phyloP scores from a whole-genome alignment of 2,888 invertebrate genomes.

The Acrobasis suavella region DNA sequence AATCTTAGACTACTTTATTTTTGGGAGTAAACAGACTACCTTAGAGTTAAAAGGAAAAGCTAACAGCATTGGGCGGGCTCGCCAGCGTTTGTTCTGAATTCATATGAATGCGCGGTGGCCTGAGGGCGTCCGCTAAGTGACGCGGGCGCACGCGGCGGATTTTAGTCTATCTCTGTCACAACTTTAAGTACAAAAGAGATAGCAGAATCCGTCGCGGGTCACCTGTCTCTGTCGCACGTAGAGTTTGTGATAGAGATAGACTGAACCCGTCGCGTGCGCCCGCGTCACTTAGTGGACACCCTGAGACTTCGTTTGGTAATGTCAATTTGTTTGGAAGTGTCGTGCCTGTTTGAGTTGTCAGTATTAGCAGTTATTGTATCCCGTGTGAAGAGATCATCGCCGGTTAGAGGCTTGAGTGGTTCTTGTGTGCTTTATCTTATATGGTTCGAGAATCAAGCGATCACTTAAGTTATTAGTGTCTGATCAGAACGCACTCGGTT shows the following conservation, averaged over 20 bases:
- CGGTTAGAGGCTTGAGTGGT: constrained; percentile 8
- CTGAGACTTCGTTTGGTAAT: constrained; percentile 4
- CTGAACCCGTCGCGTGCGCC: too few relatives aligned
- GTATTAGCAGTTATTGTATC: constrained; percentile 13
- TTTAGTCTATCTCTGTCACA: too few relatives aligned
- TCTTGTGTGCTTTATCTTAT: constrained; percentile 11
- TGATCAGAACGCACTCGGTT: neutral
- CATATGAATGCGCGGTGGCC: neutral
- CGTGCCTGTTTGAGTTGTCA: constrained; percentile 4
- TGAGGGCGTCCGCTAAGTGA: too few relatives aligned
- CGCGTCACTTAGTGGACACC: too few relatives aligned
- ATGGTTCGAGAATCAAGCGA: constrained; percentile 6
- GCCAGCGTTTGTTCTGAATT: neutral
- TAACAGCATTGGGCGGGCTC: constrained; percentile 42
- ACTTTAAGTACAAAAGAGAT: too few relatives aligned
- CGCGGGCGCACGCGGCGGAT: too few relatives aligned
- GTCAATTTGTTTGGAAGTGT: constrained; percentile 1
- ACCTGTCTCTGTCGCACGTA: too few relatives aligned
- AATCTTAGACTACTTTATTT: constrained; percentile 76
- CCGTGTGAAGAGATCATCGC: constrained; percentile 18
- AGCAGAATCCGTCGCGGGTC: too few relatives aligned
- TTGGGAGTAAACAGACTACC: constrained; percentile 47
- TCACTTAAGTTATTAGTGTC: constrained; percentile 8
- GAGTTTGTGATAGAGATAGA: too few relatives aligned
- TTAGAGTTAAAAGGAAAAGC: constrained; percentile 60